Base-by-base conservation (phyloP, 1,140 invertebrate genomes). In the Drosophila micromelanica region DNA sequence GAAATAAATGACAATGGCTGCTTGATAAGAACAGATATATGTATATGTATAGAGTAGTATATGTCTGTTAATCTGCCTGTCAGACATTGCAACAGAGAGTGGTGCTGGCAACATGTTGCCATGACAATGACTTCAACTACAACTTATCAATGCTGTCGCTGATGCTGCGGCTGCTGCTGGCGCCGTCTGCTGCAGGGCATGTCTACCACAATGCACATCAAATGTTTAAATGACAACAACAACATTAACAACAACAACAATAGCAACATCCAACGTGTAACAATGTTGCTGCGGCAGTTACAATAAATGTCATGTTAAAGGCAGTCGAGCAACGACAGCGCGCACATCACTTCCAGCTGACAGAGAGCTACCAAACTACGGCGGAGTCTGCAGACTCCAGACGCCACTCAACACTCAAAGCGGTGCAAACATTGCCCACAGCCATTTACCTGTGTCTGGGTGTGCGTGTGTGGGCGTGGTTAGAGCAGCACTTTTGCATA, bases 231-330 rank as follows among this genome's bases (percentile, higher is more conserved):
- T 90, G 78, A 85, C 85, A 90, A 89, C 80, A 72, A 78, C 71
- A 76, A 68, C 64, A 59, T 38, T 20, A 57, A 20, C 61, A 51
- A 85, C 85, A 90, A 89, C 80, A 72, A 45, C 57, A 90, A 89
- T 77, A 72, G 38, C 57, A 62, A 56, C 70, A 42, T 57, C 11
- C 60, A 74, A 77, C 73, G 59, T 68, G 71, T 67, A 67, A 80
- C 78, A 80, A 80, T 67, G 54, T 57, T 51, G 63, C 45, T 32
- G 5, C 5, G 82, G 80, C 86, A 80, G 86, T 80, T 78, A 89
- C 85, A 89, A 90, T 89, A 89, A 89, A 90, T 90, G 85, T 90
- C 80, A 90, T 89, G 80, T 89, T 86, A 87, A 76, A 87, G 74
- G 62, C 78, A 87, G 74, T 73, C 81, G 69, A 80, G 72, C 43